Evolutionary conservation across 2,113 vertebrate genomes (phyloP).

Genomic region (Pygoscelis antarcticus): DNA sequence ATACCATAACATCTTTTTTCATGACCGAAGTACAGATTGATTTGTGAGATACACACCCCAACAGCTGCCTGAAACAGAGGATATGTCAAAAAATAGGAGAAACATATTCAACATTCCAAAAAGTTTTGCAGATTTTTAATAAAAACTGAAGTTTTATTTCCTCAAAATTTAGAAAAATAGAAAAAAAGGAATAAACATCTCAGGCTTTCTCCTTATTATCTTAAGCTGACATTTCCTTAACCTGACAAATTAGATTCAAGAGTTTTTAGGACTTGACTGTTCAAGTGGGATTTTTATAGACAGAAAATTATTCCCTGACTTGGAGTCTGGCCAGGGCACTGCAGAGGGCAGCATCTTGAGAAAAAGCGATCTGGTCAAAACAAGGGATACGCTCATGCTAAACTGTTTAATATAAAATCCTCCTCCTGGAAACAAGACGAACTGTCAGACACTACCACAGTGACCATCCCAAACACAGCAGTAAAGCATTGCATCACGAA

Average conservation of each 20-base stretch:
- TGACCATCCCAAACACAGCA: slow-evolving; percentile 64
- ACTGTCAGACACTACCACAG: slow-evolving; percentile 55
- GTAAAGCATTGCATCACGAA: slow-evolving; percentile 58
- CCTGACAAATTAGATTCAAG: slow-evolving; percentile 29
- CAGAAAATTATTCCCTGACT: slow-evolving; percentile 44
- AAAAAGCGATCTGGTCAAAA: slow-evolving; percentile 45
- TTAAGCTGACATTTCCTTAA: slow-evolving; percentile 32
- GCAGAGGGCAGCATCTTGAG: slow-evolving; percentile 33
- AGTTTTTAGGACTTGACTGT: slow-evolving; percentile 1
- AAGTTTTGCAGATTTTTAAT: background rate
- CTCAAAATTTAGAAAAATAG: background rate
- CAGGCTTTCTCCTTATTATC: background rate
- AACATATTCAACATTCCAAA: background rate
- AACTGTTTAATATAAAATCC: slow-evolving; percentile 29
- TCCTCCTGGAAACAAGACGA: slow-evolving; percentile 35
- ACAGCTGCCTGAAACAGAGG: slow-evolving; percentile 29
- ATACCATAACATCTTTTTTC: background rate
- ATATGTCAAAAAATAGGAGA: background rate
- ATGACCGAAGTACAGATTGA: background rate
- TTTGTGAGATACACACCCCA: slow-evolving; percentile 21
- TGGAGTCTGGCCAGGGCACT: slow-evolving; percentile 43
- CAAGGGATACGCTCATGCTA: background rate
- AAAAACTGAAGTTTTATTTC: background rate
- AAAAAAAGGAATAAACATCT: background rate
- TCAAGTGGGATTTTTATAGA: slow-evolving; percentile 31